Conservation (phyloP, 2,113 vertebrate species). For the Jacana jacana region DNA sequence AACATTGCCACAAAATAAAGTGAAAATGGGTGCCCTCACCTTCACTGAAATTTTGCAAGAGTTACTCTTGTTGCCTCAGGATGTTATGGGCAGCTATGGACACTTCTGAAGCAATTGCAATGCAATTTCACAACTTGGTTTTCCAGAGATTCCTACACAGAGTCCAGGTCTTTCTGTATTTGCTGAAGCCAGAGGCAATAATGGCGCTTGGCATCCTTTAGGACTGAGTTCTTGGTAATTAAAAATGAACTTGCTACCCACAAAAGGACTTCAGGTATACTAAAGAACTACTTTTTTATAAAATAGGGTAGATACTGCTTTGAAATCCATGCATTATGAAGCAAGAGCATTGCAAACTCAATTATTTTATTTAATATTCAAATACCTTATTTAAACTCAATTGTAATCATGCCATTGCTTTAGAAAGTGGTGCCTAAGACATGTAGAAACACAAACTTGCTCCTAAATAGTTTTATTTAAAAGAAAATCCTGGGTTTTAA, state of each 20-base stretch:
- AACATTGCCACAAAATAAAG: not conserved
- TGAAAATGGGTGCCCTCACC: not conserved
- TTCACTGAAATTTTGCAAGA: not conserved
- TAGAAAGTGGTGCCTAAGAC: not conserved
- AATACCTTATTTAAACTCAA: not conserved
- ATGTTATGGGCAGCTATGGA: not conserved
- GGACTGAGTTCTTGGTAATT: not conserved
- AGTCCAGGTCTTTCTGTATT: not conserved
- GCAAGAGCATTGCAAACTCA: not conserved
- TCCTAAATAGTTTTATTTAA: not conserved
- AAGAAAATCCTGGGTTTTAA: rapidly evolving
- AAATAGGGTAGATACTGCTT: not conserved
- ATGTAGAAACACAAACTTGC: not conserved
- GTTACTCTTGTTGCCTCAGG: not conserved
- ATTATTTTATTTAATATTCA: not conserved
- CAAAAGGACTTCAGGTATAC: not conserved
- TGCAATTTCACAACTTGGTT: not conserved
- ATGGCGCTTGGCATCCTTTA: not conserved
- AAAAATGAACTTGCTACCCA: not conserved
- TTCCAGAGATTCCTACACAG: not conserved
- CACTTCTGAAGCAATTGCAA: not conserved
- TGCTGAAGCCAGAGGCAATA: not conserved
- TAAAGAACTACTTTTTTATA: not conserved
- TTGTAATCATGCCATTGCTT: not conserved
- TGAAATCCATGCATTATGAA: not conserved